Percentiles rank a stretch among this genome's conserved stretches.
Conservation (phyloP, 2,888 invertebrate genomes). For the Dichetophora obliterata region DNA sequence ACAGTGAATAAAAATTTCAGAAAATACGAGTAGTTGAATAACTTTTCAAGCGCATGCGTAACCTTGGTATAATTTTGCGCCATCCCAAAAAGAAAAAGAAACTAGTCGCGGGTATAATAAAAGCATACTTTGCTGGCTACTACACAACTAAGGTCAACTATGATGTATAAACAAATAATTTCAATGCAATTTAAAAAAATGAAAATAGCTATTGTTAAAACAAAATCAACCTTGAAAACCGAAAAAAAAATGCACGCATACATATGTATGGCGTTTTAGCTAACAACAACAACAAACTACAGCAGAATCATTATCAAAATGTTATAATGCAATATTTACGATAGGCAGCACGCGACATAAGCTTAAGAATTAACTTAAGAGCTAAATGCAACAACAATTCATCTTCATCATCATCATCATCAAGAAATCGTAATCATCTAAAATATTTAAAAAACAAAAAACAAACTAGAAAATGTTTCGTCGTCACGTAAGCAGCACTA, state of each 20-base stretch:
- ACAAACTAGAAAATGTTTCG: not conserved
- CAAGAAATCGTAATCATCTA: not conserved
- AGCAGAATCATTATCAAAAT: not conserved
- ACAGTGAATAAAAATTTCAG: too few species aligned
- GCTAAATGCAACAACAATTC: not conserved
- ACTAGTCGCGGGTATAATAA: not conserved
- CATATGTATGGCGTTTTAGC: not conserved
- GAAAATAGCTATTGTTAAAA: not conserved
- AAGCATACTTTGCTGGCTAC: not conserved
- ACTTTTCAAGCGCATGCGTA: not conserved
- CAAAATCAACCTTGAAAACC: conserved; percentile 2
- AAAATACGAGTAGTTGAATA: not conserved
- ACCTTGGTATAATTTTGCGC: too few species aligned
- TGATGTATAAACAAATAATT: too few species aligned
- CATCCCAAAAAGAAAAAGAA: not conserved
- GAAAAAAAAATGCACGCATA: not conserved
- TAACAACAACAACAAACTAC: not conserved
- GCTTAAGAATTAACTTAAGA: conserved; percentile 28
- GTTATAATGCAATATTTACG: not conserved
- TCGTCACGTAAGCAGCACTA: conserved; percentile 8
- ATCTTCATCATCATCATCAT: not conserved
- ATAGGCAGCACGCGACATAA: conserved; percentile 46
- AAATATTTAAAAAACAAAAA: not conserved
- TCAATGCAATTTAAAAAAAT: not conserved
- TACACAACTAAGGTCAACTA: too few species aligned